Conservation (phyloP, 2,797 vertebrate genomes). For the Capromys pilorides region DNA sequence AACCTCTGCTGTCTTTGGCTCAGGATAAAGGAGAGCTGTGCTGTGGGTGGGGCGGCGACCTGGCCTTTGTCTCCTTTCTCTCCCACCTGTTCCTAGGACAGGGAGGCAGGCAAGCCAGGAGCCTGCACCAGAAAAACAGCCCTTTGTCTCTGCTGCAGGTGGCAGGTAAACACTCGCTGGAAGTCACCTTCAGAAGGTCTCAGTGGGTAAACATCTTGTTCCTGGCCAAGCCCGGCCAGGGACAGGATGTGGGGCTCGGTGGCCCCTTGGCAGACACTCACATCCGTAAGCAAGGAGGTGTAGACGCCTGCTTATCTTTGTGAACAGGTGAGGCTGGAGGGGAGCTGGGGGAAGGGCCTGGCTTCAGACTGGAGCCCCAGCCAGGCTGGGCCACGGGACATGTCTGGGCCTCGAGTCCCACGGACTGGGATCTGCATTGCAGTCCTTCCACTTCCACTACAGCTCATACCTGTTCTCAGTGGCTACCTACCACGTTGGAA, state of each 20-base stretch:
- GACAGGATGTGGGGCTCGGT: not conserved
- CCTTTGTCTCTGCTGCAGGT: not conserved
- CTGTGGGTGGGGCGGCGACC: not conserved
- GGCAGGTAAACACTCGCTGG: constrained; percentile 5
- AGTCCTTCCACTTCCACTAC: not conserved
- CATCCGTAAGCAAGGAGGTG: constrained; percentile 56
- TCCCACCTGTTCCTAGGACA: not conserved
- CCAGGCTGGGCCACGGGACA: not conserved
- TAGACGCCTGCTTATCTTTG: constrained; percentile 34
- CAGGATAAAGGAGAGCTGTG: not conserved
- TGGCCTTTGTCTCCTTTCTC: not conserved
- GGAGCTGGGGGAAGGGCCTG: not conserved
- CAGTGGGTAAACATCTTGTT: constrained; percentile 47
- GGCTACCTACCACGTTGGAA: not conserved
- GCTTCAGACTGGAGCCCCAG: not conserved
- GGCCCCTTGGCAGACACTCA: not conserved
- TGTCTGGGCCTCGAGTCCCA: not conserved
- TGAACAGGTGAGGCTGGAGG: constrained; percentile 28
- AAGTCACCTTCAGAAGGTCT: constrained; percentile 27
- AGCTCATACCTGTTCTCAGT: constrained; percentile 25
- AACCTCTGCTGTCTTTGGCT: not conserved
- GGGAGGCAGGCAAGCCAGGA: not conserved
- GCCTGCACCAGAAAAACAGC: not conserved
- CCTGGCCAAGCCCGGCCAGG: not conserved
- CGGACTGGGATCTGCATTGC: not conserved